These are phyloP conservation scores for Strigamia maritima DNA, from an alignment of 2,888 invertebrate genomes.

Conservation along the genomic window DNA sequence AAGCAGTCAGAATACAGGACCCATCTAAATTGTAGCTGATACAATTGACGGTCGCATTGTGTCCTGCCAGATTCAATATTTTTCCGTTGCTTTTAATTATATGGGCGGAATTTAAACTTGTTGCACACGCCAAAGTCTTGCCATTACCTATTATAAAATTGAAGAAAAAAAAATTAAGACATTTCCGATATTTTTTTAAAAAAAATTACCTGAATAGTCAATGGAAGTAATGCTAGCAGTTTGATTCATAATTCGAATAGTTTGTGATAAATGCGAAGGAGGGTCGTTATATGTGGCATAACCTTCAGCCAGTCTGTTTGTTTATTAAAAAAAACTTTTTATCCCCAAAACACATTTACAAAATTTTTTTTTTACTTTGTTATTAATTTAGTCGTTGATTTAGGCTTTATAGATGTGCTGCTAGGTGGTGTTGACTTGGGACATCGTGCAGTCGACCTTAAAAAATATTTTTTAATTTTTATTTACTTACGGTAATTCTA, in stretches of 20 bases:
- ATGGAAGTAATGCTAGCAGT: constrained; percentile 2
- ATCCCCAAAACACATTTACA: no score
- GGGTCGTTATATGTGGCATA: neutral
- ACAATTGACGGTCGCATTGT: constrained; percentile 35
- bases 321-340: neutral
- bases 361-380: neutral
- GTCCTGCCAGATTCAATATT: constrained; percentile 31
- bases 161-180: neutral
- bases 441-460: neutral
- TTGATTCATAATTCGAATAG: constrained; percentile 6
- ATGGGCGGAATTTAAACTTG: constrained; percentile 23
- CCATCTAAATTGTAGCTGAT: constrained; percentile 36
- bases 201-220: constrained; percentile 9
- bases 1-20: constrained; percentile 12
- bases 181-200: neutral
- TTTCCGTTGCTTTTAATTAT: constrained; percentile 31
- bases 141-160: constrained; percentile 16
- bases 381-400: neutral
- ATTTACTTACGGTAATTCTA: no score
- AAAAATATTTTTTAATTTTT: neutral
- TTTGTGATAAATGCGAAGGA: constrained; percentile 16
- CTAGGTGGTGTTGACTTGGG: neutral
- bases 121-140: constrained; percentile 1
- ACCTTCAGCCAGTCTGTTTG: neutral
- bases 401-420: neutral